These are phyloP conservation scores for Podabrus alpinus DNA, from an alignment of 2,888 invertebrate genomes.

Conservation along the genomic window DNA sequence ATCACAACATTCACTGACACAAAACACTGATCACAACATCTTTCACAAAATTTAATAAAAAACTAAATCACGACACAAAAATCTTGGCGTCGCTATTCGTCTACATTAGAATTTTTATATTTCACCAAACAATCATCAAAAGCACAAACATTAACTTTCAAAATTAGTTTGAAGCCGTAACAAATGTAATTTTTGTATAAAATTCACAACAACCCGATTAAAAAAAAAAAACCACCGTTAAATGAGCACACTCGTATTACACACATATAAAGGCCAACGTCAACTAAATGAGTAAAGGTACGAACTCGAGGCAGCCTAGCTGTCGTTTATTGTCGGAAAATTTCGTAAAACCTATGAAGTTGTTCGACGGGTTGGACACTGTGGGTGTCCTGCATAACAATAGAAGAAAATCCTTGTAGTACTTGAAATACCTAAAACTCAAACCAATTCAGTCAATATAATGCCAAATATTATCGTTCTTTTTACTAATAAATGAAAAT, in stretches of 20 bases:
- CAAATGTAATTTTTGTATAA: neutral
- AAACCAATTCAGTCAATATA: neutral
- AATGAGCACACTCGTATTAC: neutral
- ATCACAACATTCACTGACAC: slow-evolving; percentile 3
- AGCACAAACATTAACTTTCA: neutral
- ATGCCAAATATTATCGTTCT: neutral
- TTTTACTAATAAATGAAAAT: neutral
- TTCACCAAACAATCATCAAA: neutral
- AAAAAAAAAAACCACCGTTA: neutral
- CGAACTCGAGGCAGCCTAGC: neutral
- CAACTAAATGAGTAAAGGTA: neutral
- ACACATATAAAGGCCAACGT: neutral
- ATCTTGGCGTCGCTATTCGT: neutral
- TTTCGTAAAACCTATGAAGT: neutral
- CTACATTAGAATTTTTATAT: neutral
- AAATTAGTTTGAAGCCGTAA: neutral
- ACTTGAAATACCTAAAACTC: neutral
- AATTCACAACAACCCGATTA: neutral
- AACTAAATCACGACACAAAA: neutral
- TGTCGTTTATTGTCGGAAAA: neutral
- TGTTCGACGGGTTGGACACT: slow-evolving; percentile 24
- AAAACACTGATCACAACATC: slow-evolving; percentile 16
- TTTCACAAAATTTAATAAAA: slow-evolving; percentile 12
- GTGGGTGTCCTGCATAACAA: slow-evolving; percentile 29
- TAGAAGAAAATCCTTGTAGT: slow-evolving; percentile 5